A percentile compares a stretch with the other conserved stretches of the same genome.
phyloP scores from a whole-genome alignment of 2,797 vertebrate species.

The Sebastolobus alascanus region DNA sequence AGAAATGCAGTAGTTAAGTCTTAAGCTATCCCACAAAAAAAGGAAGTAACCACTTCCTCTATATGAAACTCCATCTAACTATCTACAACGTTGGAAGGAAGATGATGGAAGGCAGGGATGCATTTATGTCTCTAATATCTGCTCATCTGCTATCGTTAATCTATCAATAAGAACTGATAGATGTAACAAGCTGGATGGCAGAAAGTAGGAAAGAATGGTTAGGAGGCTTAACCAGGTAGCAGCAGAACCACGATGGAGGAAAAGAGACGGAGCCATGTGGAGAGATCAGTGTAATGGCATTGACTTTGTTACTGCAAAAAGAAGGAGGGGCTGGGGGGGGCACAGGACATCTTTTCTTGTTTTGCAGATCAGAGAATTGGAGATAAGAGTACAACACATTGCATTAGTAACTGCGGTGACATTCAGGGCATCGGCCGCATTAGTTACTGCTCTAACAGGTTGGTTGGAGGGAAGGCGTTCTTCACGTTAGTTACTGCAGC shows the following conservation, averaged over 20 bases:
- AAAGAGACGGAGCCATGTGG: slow-evolving; percentile 54
- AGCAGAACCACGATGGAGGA: slow-evolving; percentile 62
- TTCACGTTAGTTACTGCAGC: slow-evolving; percentile 94
- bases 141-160: slow-evolving; percentile 45
- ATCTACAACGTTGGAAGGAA: slow-evolving; percentile 46
- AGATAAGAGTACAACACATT: slow-evolving; percentile 68
- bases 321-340: neutral
- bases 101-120: slow-evolving; percentile 72
- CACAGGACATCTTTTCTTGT: slow-evolving; percentile 62
- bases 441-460: slow-evolving; percentile 93
- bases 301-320: slow-evolving; percentile 53
- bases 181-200: slow-evolving; percentile 44
- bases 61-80: slow-evolving; percentile 28
- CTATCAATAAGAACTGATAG: slow-evolving; percentile 50
- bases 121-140: slow-evolving; percentile 67
- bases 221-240: slow-evolving; percentile 63
- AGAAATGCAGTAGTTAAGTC: slow-evolving; percentile 89
- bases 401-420: slow-evolving; percentile 81
- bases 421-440: slow-evolving; percentile 74
- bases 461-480: slow-evolving; percentile 56
- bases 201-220: slow-evolving; percentile 79
- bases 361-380: slow-evolving; percentile 72
- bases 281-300: slow-evolving; percentile 52
- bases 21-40: slow-evolving; percentile 85
- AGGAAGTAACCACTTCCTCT: slow-evolving; percentile 64